Evolutionary conservation across 2,888 invertebrate species (phyloP).

Genomic region (Torymus tubicola): DNA sequence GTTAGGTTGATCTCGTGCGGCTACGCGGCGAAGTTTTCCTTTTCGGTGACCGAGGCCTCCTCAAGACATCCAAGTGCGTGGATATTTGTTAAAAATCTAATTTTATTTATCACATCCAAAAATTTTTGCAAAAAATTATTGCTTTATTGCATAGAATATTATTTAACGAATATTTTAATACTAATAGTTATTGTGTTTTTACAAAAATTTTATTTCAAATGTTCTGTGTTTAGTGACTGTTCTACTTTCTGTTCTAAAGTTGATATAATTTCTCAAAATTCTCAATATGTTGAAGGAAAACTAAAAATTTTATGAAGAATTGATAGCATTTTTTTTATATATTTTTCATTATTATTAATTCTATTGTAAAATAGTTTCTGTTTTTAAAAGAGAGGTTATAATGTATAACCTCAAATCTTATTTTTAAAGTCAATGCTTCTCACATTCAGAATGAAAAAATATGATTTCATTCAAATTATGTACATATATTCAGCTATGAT

Average conservation of each 20-base stretch:
- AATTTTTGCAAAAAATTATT: conserved; percentile 24
- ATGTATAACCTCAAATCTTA: no score
- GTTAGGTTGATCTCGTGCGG: conserved; percentile 25
- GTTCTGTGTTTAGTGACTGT: neutral
- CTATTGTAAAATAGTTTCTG: no score
- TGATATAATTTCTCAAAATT: no score
- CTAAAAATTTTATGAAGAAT: no score
- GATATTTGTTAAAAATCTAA: conserved; percentile 48
- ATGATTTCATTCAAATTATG: no score
- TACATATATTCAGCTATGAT: no score
- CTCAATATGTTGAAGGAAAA: no score
- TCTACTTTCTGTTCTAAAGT: neutral
- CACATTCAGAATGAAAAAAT: no score
- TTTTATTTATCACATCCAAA: conserved; percentile 40
- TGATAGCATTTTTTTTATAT: no score
- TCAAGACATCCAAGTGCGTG: conserved; percentile 51
- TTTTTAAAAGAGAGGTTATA: no score
- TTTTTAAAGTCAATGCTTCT: no score
- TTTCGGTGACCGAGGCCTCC: conserved; percentile 33
- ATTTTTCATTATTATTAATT: no score
- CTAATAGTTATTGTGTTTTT: conserved; percentile 23
- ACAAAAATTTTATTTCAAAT: conserved; percentile 16
- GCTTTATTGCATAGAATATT: neutral
- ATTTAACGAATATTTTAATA: conserved; percentile 34
- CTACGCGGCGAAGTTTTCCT: conserved; percentile 42